Evolutionary conservation across 2,797 vertebrate genomes (phyloP).

Genomic region (Spheniscus humboldti): DNA sequence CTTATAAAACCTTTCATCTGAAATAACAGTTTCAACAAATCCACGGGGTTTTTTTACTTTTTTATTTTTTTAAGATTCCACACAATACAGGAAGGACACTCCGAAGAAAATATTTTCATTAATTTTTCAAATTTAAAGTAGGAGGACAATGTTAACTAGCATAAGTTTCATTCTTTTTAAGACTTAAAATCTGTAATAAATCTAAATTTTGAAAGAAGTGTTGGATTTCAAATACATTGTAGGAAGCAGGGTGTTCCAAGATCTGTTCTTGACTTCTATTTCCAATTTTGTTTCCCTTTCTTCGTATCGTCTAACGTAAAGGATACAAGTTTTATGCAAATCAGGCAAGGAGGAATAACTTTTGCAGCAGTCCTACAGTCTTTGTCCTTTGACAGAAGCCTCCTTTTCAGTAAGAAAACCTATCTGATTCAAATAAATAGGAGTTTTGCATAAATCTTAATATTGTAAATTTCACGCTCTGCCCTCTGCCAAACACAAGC

Average conservation of each 20-base stretch:
- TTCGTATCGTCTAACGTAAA: background rate
- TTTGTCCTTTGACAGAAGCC: background rate
- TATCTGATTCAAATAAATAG: background rate
- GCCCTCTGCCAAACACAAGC: background rate
- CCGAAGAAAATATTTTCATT: background rate
- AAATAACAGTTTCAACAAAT: background rate
- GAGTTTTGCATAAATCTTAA: background rate
- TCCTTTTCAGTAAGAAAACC: background rate
- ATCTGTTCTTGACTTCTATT: background rate
- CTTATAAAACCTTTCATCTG: background rate
- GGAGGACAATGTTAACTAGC: background rate
- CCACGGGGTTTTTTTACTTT: too few relatives aligned
- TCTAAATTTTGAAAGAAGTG: background rate
- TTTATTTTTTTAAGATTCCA: background rate
- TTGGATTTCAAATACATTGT: background rate
- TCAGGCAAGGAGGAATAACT: background rate
- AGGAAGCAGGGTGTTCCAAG: background rate
- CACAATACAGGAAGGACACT: background rate
- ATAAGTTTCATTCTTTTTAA: background rate
- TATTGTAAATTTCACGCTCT: background rate
- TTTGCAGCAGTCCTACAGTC: background rate
- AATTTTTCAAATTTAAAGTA: background rate
- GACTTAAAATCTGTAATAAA: background rate
- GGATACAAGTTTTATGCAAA: background rate
- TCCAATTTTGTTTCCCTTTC: background rate